phyloP scores from a whole-genome alignment of 2,888 invertebrate species.

The Polylopha cassiicola region DNA sequence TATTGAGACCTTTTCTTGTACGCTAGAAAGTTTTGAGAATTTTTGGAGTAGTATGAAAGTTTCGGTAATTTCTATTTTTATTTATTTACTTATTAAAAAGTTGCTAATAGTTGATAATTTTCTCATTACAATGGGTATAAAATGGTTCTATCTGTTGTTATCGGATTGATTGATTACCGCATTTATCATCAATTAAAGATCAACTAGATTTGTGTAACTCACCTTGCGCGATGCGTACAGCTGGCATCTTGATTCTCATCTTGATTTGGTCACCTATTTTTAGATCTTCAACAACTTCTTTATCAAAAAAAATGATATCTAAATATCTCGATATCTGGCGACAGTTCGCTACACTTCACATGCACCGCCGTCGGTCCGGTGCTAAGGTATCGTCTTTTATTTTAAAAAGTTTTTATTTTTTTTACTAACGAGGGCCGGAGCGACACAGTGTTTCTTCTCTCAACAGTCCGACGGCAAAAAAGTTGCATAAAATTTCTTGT shows the following conservation, averaged over 20 bases:
- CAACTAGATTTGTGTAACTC: slow-evolving; percentile 51
- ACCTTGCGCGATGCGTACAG: slow-evolving; percentile 98
- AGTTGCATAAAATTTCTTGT: slow-evolving; percentile 42
- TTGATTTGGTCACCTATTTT: slow-evolving; percentile 81
- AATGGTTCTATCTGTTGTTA: too few relatives aligned
- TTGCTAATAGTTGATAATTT: too few relatives aligned
- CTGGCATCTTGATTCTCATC: slow-evolving; percentile 99
- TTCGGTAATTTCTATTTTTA: too few relatives aligned
- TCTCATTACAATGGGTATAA: too few relatives aligned
- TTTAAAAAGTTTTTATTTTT: slow-evolving; percentile 60
- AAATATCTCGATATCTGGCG: slow-evolving; percentile 52
- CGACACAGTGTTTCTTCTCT: slow-evolving; percentile 52
- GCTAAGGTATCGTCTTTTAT: slow-evolving; percentile 61
- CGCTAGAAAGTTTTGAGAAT: too few relatives aligned
- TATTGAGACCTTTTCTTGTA: too few relatives aligned
- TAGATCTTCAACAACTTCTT: slow-evolving; percentile 66
- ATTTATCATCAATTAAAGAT: not conserved
- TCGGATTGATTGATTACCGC: not conserved
- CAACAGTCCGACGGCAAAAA: slow-evolving; percentile 62
- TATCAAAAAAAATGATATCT: slow-evolving; percentile 63
- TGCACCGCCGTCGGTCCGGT: slow-evolving; percentile 70
- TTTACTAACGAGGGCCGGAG: slow-evolving; percentile 58
- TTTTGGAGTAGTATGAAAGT: too few relatives aligned
- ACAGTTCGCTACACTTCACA: slow-evolving; percentile 68
- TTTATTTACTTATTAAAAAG: too few relatives aligned